Evolutionary conservation across 1,140 invertebrate genomes (phyloP), one percentile per base, ranked within the genome.

Genomic region (Pseudomyrmex flavicornis): DNA sequence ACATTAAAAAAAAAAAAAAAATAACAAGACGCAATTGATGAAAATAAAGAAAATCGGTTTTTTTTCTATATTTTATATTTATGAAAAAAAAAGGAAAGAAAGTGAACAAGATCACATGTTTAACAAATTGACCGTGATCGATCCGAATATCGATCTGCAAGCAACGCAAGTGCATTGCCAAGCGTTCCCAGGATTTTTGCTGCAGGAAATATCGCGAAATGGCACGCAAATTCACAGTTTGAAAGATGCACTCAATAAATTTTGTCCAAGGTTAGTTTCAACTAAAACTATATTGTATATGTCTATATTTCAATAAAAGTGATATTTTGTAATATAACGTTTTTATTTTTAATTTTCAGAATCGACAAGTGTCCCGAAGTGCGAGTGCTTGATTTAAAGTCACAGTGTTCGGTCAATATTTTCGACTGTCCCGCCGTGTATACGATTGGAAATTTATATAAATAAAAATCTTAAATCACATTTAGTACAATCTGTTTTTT

Each of bases 131-230:
- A 85, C 87, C 0, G 83, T 74, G 10, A 89, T 93, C 5, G 90
- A 91, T 8, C 56, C 85, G 0, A 73, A 85, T 4, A 88, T 85
- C 52, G 87, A 90, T 69, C 52, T 93, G 13, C 91, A 91, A 72
- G 85, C 90, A 1, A 80, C 91, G 5, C 82, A 76, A 48, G 83
- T 92, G 7, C 84, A 90, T 3, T 93, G 92, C 62, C 92, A 93
- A 48, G 87, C 89, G 15, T 93, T 93, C 52, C 61, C 91, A 58
- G 92, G 89, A 62, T 87, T 79, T 46, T 46, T 93, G 0, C 76
- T 92, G 1, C 74, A 82, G 15, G 79, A 90, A 74, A 91, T 93
- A 83, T 75, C 88, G 2, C 85, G 69, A n/a, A 74, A 74, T 54
- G 26, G 44, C 9, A 77, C 54, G n/a, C 70, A 63, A 56, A 80